These are phyloP conservation scores for Lithosia quadra DNA, from an alignment of 2,888 invertebrate genomes.

Conservation along the genomic window DNA sequence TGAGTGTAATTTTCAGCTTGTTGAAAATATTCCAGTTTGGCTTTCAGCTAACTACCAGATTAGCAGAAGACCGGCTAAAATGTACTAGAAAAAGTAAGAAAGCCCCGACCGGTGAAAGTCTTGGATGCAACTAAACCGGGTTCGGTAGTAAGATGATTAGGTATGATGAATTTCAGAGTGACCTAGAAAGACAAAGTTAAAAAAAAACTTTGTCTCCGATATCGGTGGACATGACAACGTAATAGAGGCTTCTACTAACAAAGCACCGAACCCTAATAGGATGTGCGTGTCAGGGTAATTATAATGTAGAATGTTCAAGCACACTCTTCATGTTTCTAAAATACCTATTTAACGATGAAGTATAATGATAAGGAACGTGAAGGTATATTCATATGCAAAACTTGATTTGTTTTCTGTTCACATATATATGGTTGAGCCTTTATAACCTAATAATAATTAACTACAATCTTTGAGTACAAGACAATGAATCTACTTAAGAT, in stretches of 20 bases:
- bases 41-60: neutral
- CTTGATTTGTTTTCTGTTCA: neutral
- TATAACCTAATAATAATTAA: neutral
- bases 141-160: neutral
- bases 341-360: slow-evolving; percentile 2
- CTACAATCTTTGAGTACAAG: neutral
- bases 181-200: neutral
- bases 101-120: neutral
- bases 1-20: neutral
- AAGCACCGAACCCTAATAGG: neutral
- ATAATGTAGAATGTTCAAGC: neutral
- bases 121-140: neutral
- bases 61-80: neutral
- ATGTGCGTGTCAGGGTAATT: slow-evolving; percentile 2
- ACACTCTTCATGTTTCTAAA: slow-evolving; percentile 4
- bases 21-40: neutral
- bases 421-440: neutral
- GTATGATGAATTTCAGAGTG: neutral
- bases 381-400: neutral
- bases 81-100: neutral
- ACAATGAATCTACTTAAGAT: neutral
- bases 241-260: neutral
- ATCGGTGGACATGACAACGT: neutral
- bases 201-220: neutral
- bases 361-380: neutral